Evolutionary conservation across 2,797 vertebrate species (phyloP).

Genomic region (Darevskia mixta): DNA sequence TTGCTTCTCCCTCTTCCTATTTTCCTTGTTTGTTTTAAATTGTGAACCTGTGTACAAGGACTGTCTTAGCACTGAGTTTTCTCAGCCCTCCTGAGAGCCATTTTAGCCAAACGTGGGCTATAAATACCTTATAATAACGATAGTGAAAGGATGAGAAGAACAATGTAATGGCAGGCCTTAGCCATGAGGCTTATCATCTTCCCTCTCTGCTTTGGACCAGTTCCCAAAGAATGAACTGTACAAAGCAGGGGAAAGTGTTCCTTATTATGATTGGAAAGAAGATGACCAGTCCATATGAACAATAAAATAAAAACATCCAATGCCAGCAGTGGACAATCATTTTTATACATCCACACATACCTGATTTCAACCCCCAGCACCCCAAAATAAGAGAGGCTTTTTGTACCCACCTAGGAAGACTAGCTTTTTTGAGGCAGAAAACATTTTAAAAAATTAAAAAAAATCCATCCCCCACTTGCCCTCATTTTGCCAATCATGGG

Average conservation of each 20-base stretch:
- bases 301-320: slow-evolving; percentile 1
- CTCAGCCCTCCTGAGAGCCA: too few species aligned
- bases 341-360: background rate
- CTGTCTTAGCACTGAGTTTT: too few species aligned
- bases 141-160: too few species aligned
- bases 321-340: background rate
- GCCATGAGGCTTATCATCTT: too few species aligned
- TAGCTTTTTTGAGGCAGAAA: slow-evolving; percentile 65
- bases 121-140: too few species aligned
- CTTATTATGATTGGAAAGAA: background rate
- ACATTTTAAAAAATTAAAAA: slow-evolving; percentile 60
- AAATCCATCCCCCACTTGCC: slow-evolving; percentile 60
- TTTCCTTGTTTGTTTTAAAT: too few species aligned
- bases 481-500: slow-evolving; percentile 70
- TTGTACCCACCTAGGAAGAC: slow-evolving; percentile 45
- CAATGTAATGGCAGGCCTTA: too few species aligned
- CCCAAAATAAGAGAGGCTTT: slow-evolving; percentile 36
- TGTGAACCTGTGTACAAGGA: too few species aligned
- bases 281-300: background rate
- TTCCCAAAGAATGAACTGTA: background rate
- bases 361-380: slow-evolving; percentile 55
- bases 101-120: too few species aligned
- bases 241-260: background rate
- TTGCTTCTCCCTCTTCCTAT: too few species aligned
- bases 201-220: too few species aligned